Base-by-base conservation (phyloP, 2,888 invertebrate species). In the Eudasyphora cyanicolor region DNA sequence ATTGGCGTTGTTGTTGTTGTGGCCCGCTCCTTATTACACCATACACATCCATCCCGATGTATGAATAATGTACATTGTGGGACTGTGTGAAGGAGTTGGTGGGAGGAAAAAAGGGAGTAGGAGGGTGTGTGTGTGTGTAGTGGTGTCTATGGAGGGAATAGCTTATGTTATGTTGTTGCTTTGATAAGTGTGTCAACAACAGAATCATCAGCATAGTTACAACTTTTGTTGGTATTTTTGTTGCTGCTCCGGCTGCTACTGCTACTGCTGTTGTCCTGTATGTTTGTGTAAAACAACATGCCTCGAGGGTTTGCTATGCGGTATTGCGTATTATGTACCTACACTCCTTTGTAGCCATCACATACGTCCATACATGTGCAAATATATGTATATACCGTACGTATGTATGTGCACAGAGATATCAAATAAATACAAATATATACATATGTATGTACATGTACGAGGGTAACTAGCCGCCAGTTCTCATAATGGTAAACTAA, bases 161-260 rank as follows among this genome's bases (percentile, higher is more conserved):
- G n/a, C 49, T 19, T n/a, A n/a, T n/a, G n/a, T 29, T 60, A 29
- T 81, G 75, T 76, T 84, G 76, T 76, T 79, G 76, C 73, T 78
- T 81, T 79, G 76, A 84, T 76, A 84, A 79, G 81, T 84, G 73
- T 84, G 84, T 84, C 84, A 84, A 84, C 81, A 81, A 73, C 84
- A 81, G 76, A 79, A 81, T 78, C 75, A 76, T 78, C 75, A 78
- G 80, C 64, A 79, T 81, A 79, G 81, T 79, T 79, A 79, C 69
- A 67, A 27, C 35, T 79, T 57, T 51, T 79, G 67, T 71, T 35
- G 29, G 21, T 74, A n/a, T 27, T 49, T 76, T 67, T 73, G 17
- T 19, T 45, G 57, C n/a, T n/a, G n/a, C n/a, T n/a, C n/a, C n/a
- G n/a, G n/a, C n/a, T n/a, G n/a, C 57, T 14, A 17, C 27, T 24